A percentile compares a stretch with the other conserved stretches of the same genome.
phyloP scores from a whole-genome alignment of 1,140 invertebrate species.

The Rhynchophorus ferrugineus region DNA sequence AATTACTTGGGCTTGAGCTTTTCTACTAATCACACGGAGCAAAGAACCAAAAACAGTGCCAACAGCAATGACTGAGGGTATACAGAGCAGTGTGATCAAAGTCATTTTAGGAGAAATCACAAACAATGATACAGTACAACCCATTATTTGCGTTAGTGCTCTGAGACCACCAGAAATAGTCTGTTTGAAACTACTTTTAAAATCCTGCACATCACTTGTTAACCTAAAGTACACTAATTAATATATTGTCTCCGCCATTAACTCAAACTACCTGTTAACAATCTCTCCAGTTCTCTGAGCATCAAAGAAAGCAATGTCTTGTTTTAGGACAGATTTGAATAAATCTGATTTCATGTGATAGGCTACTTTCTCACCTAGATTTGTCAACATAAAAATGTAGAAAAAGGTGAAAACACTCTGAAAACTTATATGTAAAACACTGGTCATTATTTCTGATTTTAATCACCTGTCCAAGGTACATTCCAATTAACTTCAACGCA shows the following conservation, averaged over 20 bases:
- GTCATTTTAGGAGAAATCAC: conserved; percentile 86
- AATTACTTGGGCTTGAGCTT: conserved; percentile 69
- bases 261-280: conserved; percentile 59
- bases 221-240: conserved; percentile 48
- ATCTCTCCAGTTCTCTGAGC: conserved; percentile 83
- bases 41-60: conserved; percentile 68
- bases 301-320: conserved; percentile 91
- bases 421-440: no score
- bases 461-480: conserved; percentile 64
- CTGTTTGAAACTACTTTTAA: conserved; percentile 92
- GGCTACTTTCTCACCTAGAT: conserved; percentile 81
- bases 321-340: conserved; percentile 75
- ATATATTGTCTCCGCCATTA: conserved; percentile 3
- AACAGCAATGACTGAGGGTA: conserved; percentile 73
- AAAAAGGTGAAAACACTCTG: conserved; percentile 80
- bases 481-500: conserved; percentile 53
- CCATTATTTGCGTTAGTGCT: conserved; percentile 74
- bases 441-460: no score
- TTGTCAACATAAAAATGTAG: conserved; percentile 79
- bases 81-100: conserved; percentile 64
- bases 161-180: conserved; percentile 82
- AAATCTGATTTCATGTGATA: conserved; percentile 69
- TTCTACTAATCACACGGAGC: conserved; percentile 63
- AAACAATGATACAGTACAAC: conserved; percentile 69
- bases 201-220: conserved; percentile 91